Evolutionary conservation across 2,888 invertebrate species (phyloP).

Genomic region (Amphimallon solstitiale): DNA sequence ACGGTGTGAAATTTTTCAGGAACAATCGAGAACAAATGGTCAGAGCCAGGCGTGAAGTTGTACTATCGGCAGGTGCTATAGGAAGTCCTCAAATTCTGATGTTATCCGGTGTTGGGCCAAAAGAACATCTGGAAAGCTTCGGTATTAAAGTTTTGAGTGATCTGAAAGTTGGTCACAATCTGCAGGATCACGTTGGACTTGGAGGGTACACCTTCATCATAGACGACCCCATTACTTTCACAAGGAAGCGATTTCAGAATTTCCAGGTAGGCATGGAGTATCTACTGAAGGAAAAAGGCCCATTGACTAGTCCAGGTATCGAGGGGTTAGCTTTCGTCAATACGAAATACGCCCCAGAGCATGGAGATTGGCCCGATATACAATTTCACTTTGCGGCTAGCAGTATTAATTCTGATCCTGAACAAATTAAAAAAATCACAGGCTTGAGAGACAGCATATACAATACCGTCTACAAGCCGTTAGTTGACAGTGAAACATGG

Average conservation of each 20-base stretch:
- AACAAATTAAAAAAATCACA: constrained; percentile 74
- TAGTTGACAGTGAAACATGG: constrained; percentile 84
- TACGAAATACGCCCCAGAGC: constrained; percentile 83
- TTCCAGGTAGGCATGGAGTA: constrained; percentile 83
- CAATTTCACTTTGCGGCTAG: constrained; percentile 90
- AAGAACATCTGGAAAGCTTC: constrained; percentile 76
- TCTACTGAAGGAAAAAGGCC: constrained; percentile 81
- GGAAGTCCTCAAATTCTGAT: constrained; percentile 90
- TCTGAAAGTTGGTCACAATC: constrained; percentile 79
- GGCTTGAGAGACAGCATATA: constrained; percentile 83
- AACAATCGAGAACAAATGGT: constrained; percentile 73
- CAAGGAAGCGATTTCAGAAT: constrained; percentile 80
- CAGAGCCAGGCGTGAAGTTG: constrained; percentile 80
- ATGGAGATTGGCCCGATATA: constrained; percentile 83
- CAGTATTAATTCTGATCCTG: constrained; percentile 85
- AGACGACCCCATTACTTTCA: constrained; percentile 82
- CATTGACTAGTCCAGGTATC: constrained; percentile 85
- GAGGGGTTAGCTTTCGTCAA: constrained; percentile 90
- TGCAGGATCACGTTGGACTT: constrained; percentile 89
- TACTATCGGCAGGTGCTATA: constrained; percentile 88
- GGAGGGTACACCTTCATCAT: constrained; percentile 86
- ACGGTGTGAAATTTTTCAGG: constrained; percentile 79
- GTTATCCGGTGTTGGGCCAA: constrained; percentile 89
- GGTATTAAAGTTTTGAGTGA: constrained; percentile 80
- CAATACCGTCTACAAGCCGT: constrained; percentile 85